Evolutionary conservation across 2,797 vertebrate species (phyloP).

Genomic region (Sebastes alutus): DNA sequence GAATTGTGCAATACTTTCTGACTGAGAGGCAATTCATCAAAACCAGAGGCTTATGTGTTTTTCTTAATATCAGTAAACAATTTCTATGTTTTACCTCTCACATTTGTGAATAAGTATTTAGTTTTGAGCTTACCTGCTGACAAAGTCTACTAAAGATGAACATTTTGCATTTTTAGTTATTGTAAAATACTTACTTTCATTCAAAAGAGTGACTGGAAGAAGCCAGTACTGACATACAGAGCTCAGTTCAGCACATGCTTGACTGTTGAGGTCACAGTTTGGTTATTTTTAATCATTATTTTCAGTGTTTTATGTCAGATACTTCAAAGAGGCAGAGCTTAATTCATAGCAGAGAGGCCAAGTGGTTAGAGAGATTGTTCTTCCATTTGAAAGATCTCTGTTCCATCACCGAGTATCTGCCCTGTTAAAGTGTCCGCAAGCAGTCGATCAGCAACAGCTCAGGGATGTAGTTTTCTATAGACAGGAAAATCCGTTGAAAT

Average conservation of each 20-base stretch:
- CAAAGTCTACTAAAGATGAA: background rate
- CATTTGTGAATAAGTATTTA: background rate
- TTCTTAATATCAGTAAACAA: background rate
- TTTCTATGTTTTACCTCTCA: background rate
- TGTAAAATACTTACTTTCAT: background rate
- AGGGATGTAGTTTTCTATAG: background rate
- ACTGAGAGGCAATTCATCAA: background rate
- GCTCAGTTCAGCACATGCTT: background rate
- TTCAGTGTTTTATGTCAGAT: conserved; percentile 7
- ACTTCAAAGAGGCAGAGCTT: conserved; percentile 2
- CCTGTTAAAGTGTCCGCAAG: background rate
- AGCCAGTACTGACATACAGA: background rate
- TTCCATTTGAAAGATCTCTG: background rate
- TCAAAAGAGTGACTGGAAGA: background rate
- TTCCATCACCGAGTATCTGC: background rate
- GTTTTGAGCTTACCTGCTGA: background rate
- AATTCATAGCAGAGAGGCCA: background rate
- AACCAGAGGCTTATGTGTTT: background rate
- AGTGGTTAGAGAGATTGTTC: background rate
- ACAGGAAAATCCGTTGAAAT: background rate
- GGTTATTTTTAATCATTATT: conserved; percentile 18
- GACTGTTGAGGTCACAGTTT: conserved; percentile 18
- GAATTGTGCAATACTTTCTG: background rate
- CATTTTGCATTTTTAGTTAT: background rate
- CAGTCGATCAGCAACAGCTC: background rate